phyloP scores from a whole-genome alignment of 2,888 invertebrate genomes.

The Eupithecia inturbata region DNA sequence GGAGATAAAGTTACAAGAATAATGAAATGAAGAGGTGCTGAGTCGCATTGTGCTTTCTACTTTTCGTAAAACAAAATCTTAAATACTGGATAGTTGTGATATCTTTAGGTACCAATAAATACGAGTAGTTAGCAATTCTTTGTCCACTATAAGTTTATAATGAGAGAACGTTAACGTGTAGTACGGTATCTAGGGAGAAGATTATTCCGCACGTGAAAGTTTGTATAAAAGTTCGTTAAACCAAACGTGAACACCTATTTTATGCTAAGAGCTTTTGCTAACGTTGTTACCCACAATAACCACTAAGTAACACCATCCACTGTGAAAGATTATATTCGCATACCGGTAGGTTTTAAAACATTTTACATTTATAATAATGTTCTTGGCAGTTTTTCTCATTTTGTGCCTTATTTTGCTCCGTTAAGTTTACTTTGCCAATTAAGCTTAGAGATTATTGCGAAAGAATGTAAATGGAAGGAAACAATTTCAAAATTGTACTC shows the following conservation, averaged over 20 bases:
- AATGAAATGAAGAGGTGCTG: neutral
- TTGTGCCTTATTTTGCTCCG: conserved; percentile 3
- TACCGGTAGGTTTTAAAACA: conserved; percentile 30
- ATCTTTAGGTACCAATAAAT: neutral
- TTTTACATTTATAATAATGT: conserved; percentile 24
- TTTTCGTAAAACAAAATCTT: neutral
- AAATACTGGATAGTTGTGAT: neutral
- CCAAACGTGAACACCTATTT: conserved; percentile 42
- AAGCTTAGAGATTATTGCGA: conserved; percentile 3
- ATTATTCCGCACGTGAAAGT: conserved; percentile 36
- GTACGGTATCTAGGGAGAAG: conserved; percentile 25
- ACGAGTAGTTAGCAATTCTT: neutral
- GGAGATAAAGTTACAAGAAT: conserved; percentile 40
- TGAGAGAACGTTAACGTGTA: conserved; percentile 3
- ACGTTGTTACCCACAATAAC: conserved; percentile 37
- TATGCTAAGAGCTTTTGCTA: conserved; percentile 44
- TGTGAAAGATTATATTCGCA: conserved; percentile 42
- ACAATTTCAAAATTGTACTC: conserved; percentile 2
- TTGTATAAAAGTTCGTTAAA: conserved; percentile 41
- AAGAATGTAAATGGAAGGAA: neutral
- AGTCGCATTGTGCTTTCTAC: neutral
- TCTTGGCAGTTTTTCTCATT: conserved; percentile 24
- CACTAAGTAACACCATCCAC: conserved; percentile 40
- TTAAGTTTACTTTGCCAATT: conserved; percentile 16
- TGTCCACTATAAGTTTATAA: conserved; percentile 9